Evolutionary conservation across 1,140 invertebrate species (phyloP).

Genomic region (Zaprionus africanus): DNA sequence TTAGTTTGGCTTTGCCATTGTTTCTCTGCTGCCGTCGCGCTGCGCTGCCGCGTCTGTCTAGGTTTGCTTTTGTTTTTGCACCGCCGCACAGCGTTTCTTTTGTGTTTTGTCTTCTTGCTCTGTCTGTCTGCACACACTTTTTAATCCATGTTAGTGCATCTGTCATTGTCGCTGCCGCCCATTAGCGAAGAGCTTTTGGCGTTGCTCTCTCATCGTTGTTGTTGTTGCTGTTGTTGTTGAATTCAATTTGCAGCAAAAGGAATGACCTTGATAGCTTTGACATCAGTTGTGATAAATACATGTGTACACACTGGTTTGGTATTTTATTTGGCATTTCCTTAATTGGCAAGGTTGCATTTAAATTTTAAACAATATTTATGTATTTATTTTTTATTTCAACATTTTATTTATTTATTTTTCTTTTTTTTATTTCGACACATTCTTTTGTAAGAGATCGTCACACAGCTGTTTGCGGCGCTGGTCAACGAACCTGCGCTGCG

Average conservation of each 20-base stretch:
- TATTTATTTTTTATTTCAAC: background rate
- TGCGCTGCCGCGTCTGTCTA: slow-evolving; percentile 12
- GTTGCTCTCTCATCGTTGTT: background rate
- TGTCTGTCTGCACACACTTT: slow-evolving; percentile 42
- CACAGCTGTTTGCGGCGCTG: slow-evolving; percentile 36
- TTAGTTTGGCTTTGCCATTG: slow-evolving; percentile 22
- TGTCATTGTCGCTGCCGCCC: slow-evolving; percentile 36
- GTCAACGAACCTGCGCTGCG: slow-evolving; percentile 60
- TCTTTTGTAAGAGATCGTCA: slow-evolving; percentile 30
- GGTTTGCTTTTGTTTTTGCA: slow-evolving; percentile 25
- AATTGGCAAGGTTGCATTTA: background rate
- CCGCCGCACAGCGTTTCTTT: slow-evolving; percentile 25
- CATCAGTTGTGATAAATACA: slow-evolving; percentile 19
- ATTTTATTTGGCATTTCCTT: background rate
- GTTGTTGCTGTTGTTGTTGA: slow-evolving; percentile 9
- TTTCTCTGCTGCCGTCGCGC: slow-evolving; percentile 23
- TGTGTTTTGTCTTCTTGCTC: slow-evolving; percentile 29
- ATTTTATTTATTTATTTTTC: background rate
- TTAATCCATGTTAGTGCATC: slow-evolving; percentile 63
- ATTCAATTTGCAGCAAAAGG: slow-evolving; percentile 34
- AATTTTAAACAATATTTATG: background rate
- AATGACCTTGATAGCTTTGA: slow-evolving; percentile 41
- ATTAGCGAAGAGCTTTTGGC: slow-evolving; percentile 33
- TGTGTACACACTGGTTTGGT: slow-evolving; percentile 2
- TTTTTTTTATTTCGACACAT: slow-evolving; percentile 14